phyloP scores from a whole-genome alignment of 2,888 invertebrate species.

The Amphimallon solstitiale region DNA sequence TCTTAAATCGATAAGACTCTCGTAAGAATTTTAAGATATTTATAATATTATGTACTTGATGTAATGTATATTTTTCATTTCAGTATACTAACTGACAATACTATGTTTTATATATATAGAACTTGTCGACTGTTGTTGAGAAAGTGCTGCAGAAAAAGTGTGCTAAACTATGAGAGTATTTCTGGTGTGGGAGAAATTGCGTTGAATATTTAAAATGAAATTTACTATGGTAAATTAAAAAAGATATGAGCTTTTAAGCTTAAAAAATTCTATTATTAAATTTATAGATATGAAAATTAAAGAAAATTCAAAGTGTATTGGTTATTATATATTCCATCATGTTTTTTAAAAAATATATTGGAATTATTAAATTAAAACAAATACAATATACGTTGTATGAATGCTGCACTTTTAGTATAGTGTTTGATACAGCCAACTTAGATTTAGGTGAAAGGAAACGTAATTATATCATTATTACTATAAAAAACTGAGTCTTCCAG shows the following conservation, averaged over 20 bases:
- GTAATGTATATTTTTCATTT: constrained; percentile 26
- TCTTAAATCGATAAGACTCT: constrained; percentile 28
- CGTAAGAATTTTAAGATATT: constrained; percentile 29
- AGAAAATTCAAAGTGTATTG: too few relatives aligned
- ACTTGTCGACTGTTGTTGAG: constrained; percentile 22
- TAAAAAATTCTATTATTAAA: constrained; percentile 28
- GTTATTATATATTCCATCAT: neutral
- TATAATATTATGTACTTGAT: constrained; percentile 27
- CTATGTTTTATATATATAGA: constrained; percentile 25
- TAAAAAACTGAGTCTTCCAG: constrained; percentile 65
- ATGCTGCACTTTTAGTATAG: constrained; percentile 52
- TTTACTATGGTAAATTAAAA: neutral
- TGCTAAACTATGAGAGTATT: neutral
- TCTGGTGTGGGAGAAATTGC: too few relatives aligned
- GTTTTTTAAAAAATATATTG: constrained; percentile 6
- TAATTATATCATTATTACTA: constrained; percentile 55
- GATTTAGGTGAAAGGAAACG: constrained; percentile 45
- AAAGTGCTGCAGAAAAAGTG: constrained; percentile 1
- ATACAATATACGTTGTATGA: constrained; percentile 40
- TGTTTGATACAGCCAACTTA: constrained; percentile 55
- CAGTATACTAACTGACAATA: constrained; percentile 24
- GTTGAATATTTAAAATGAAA: neutral
- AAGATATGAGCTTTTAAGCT: constrained; percentile 15
- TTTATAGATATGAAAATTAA: constrained; percentile 13
- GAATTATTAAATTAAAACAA: constrained; percentile 6